These are phyloP conservation scores for Volucella inanis DNA, from an alignment of 2,888 invertebrate genomes.

Conservation along the genomic window DNA sequence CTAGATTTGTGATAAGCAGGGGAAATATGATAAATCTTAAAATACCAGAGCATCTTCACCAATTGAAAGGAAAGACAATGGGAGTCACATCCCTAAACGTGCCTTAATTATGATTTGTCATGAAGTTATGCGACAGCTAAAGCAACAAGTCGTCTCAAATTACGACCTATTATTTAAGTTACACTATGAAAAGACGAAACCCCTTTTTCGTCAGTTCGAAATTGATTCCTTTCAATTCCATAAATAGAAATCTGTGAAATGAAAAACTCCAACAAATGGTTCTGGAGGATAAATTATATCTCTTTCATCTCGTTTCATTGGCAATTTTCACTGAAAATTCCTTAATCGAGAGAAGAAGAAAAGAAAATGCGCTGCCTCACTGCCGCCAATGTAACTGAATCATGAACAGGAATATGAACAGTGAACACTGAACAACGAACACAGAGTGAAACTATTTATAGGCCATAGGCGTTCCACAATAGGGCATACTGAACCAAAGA, in stretches of 20 bases:
- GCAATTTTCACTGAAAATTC: background rate
- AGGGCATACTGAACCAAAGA: slow-evolving; percentile 9
- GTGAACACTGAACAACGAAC: background rate
- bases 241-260: background rate
- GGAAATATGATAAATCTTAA: too few relatives aligned
- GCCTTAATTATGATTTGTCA: too few relatives aligned
- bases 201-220: too few relatives aligned
- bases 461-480: slow-evolving; percentile 10
- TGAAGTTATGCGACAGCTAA: too few relatives aligned
- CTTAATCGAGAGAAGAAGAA: slow-evolving; percentile 18
- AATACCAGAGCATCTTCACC: too few relatives aligned
- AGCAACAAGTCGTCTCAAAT: too few relatives aligned
- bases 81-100: too few relatives aligned
- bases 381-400: slow-evolving; percentile 13
- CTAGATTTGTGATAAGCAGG: too few relatives aligned
- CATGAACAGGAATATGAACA: slow-evolving; percentile 3
- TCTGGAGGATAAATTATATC: slow-evolving; percentile 23
- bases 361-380: slow-evolving; percentile 31
- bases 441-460: slow-evolving; percentile 28
- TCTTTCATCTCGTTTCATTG: slow-evolving; percentile 44
- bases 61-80: too few relatives aligned
- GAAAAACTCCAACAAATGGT: slow-evolving; percentile 19
- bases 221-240: background rate
- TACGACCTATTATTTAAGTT: too few relatives aligned
- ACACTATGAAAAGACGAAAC: too few relatives aligned